phyloP scores from a whole-genome alignment of 2,888 invertebrate genomes.

The Leptarthrus brevirostris region DNA sequence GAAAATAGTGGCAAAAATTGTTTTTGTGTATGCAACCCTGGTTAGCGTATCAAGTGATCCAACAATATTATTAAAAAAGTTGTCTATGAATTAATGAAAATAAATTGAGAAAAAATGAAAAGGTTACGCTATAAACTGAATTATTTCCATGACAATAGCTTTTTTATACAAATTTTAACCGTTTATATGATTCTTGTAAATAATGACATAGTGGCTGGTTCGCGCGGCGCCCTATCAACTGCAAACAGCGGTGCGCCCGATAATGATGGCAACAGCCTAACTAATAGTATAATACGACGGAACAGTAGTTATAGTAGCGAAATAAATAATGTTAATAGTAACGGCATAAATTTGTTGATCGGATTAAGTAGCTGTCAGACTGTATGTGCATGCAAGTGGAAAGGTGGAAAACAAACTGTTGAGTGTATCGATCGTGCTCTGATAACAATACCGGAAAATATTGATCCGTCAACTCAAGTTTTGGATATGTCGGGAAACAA shows the following conservation, averaged over 20 bases:
- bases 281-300: slow-evolving; percentile 42
- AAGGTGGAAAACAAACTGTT: slow-evolving; percentile 91
- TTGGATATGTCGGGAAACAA: slow-evolving; percentile 90
- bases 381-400: slow-evolving; percentile 92
- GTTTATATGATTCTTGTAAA: slow-evolving; percentile 31
- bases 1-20: too few species aligned
- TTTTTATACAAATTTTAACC: slow-evolving; percentile 13
- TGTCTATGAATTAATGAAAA: background rate
- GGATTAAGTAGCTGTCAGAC: slow-evolving; percentile 73
- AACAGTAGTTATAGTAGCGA: slow-evolving; percentile 50
- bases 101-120: slow-evolving; percentile 20
- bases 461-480: slow-evolving; percentile 91
- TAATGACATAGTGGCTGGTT: slow-evolving; percentile 21
- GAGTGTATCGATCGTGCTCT: slow-evolving; percentile 87
- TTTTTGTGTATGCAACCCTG: too few species aligned
- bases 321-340: slow-evolving; percentile 54
- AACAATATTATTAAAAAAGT: background rate
- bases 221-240: background rate
- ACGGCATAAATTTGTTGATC: slow-evolving; percentile 53
- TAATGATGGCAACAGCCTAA: slow-evolving; percentile 52
- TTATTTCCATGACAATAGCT: slow-evolving; percentile 33
- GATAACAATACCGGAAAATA: slow-evolving; percentile 85
- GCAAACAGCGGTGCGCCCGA: background rate
- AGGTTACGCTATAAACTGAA: slow-evolving; percentile 14
- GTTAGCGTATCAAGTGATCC: background rate